These are phyloP conservation scores for Leptopilina clavipes DNA, from an alignment of 1,140 invertebrate species.

Conservation along the genomic window DNA sequence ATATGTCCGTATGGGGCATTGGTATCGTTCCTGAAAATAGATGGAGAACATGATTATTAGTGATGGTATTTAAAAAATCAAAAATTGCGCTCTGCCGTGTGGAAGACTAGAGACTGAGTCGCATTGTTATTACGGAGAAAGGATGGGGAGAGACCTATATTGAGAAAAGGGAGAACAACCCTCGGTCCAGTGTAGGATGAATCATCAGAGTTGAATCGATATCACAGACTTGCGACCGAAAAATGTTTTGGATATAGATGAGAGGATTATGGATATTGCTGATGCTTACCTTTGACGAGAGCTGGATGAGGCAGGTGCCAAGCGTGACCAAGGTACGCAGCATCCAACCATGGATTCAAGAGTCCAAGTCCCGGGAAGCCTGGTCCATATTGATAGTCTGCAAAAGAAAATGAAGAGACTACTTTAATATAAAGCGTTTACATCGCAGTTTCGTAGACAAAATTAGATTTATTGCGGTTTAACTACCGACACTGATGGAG, in stretches of 20 bases:
- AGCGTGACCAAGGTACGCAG: constrained; percentile 83
- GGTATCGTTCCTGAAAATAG: constrained; percentile 65
- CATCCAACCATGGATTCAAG: constrained; percentile 85
- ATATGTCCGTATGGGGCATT: constrained; percentile 66
- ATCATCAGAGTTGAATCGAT: constrained; percentile 72
- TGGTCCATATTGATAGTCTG: constrained; percentile 81
- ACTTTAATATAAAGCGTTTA: constrained; percentile 7
- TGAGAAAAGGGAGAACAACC: constrained; percentile 60
- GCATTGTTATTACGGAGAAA: constrained; percentile 57
- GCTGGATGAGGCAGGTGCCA: constrained; percentile 82
- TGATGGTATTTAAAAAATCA: too few species aligned
- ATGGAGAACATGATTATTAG: too few species aligned
- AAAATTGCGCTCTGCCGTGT: too few species aligned
- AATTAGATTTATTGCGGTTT: constrained; percentile 33
- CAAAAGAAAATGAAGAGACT: constrained; percentile 64
- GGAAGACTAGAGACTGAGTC: constrained; percentile 57
- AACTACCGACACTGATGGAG: constrained; percentile 11
- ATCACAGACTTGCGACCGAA: constrained; percentile 43
- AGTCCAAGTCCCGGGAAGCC: constrained; percentile 78
- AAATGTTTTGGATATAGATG: too few species aligned
- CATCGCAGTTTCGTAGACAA: background rate
- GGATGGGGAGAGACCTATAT: constrained; percentile 55
- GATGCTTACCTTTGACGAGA: constrained; percentile 78
- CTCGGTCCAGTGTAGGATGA: constrained; percentile 68
- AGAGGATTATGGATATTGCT: too few species aligned